Evolutionary conservation across 2,797 vertebrate species (phyloP).

Genomic region (Hoplostethus mediterraneus): DNA sequence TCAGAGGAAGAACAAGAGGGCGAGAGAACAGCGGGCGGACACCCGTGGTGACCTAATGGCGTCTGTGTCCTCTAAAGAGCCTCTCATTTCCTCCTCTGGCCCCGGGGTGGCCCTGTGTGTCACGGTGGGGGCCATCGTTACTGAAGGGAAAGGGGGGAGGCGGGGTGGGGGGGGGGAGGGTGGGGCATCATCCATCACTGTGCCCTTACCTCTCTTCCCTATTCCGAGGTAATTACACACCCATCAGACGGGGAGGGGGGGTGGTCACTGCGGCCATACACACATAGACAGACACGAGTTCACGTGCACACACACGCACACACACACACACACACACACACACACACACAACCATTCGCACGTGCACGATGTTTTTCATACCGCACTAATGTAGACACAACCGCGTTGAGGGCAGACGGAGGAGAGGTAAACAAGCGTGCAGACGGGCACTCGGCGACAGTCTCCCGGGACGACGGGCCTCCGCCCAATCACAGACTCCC

Average conservation of each 20-base stretch:
- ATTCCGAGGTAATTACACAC: slow-evolving; percentile 92
- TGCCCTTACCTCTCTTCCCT: slow-evolving; percentile 76
- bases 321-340: slow-evolving; percentile 12
- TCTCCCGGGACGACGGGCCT: slow-evolving; percentile 55
- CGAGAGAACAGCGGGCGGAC: slow-evolving; percentile 77
- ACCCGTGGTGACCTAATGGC: slow-evolving; percentile 86
- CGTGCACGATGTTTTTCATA: background rate
- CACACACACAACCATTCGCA: background rate
- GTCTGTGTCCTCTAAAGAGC: slow-evolving; percentile 77
- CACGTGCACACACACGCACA: slow-evolving; percentile 17
- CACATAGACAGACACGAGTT: slow-evolving; percentile 7
- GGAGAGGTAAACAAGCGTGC: slow-evolving; percentile 31
- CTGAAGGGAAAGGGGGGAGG: slow-evolving; percentile 46
- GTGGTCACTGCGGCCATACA: slow-evolving; percentile 76
- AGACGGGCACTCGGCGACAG: slow-evolving; percentile 22
- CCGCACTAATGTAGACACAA: background rate
- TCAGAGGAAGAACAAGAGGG: slow-evolving; percentile 15
- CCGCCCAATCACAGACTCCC: slow-evolving; percentile 23
- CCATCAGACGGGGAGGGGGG: slow-evolving; percentile 76
- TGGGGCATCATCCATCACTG: slow-evolving; percentile 90
- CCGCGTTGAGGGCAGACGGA: background rate
- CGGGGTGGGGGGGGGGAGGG: slow-evolving; percentile 32
- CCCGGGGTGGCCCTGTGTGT: slow-evolving; percentile 85
- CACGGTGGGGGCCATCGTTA: slow-evolving; percentile 81
- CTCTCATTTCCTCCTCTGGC: slow-evolving; percentile 82